Base-by-base conservation (phyloP, 2,797 vertebrate species). In the Sparus aurata region DNA sequence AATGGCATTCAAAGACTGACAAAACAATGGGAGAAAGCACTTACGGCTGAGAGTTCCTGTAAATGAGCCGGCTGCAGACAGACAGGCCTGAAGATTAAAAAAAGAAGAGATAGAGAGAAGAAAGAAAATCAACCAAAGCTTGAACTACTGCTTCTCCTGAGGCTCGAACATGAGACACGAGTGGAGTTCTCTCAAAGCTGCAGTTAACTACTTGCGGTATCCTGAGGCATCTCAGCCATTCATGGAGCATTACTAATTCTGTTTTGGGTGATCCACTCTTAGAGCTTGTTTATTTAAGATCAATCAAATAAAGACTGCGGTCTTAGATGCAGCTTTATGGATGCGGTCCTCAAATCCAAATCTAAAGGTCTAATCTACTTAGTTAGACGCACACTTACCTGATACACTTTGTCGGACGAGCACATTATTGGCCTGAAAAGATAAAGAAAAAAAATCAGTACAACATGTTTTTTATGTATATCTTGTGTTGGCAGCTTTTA, bases 351-450 rank as follows among this genome's bases (percentile, higher is more conserved):
- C 30, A 47, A 45, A 45, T 3, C 50, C n/a, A 60, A 72, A 58
- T 41, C 3, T 67, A 3, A 75, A 52, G 13, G 12, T 55, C 18
- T 13, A 2, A 22, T 59, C 5, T 15, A 16, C 6, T 57, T 20
- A 30, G 6, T 57, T 20, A 30, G 6, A 72, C 27, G 9, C 13
- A 18, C 68, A 95, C 95, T 96, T 90, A 97, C 97, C 95, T 84
- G 95, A 94, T 34, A 91, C 86, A 79, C 93, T 94, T 87, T 91
- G 93, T 85, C 89, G 93, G 63, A 92, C 87, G 75, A 95, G 91
- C 88, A 94, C 94, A 83, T 96, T 95, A 88, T 86, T 96, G 60
- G 93, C 95, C 97, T 97, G 85, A 91, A 90, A 83, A 93, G 47
- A 88, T 0, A 30, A 88, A 55, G 5, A 1, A 53, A 22, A 16